Conservation (phyloP, 2,888 invertebrate species). For the Gastrophysa polygoni region DNA sequence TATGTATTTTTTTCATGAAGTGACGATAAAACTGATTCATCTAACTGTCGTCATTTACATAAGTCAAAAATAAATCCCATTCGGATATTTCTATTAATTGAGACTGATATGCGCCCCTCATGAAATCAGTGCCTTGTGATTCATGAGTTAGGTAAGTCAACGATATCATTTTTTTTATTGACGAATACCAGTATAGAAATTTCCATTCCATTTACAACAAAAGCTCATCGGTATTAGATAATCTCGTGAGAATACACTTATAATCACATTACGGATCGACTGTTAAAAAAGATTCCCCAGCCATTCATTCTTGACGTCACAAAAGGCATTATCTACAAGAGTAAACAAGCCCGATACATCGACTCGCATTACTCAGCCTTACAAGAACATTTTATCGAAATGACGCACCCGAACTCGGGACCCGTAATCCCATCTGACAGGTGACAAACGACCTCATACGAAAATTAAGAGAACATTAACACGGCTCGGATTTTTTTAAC, state of each 20-base stretch:
- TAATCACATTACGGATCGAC: neutral
- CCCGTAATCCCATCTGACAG: slow-evolving; percentile 23
- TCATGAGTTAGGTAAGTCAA: too few relatives aligned
- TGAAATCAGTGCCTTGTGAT: too few relatives aligned
- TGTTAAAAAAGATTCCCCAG: neutral
- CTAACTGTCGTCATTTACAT: too few relatives aligned
- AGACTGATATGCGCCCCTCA: too few relatives aligned
- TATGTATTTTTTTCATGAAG: too few relatives aligned
- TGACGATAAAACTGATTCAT: too few relatives aligned
- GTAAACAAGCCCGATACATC: neutral
- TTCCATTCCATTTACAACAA: neutral
- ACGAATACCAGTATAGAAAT: neutral
- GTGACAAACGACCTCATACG: slow-evolving; percentile 23
- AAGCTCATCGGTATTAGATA: neutral
- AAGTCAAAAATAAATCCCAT: too few relatives aligned
- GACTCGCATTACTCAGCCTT: slow-evolving; percentile 1
- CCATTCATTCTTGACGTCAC: neutral
- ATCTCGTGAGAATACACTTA: neutral
- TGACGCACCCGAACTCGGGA: neutral
- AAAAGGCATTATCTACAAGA: slow-evolving; percentile 1
- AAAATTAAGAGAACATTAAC: slow-evolving; percentile 29
- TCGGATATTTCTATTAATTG: too few relatives aligned
- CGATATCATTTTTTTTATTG: too few relatives aligned
- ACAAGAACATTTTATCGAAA: neutral
- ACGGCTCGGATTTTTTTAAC: slow-evolving; percentile 25